Evolutionary conservation across 2,113 vertebrate genomes (phyloP).

Genomic region (Ursus arctos): DNA sequence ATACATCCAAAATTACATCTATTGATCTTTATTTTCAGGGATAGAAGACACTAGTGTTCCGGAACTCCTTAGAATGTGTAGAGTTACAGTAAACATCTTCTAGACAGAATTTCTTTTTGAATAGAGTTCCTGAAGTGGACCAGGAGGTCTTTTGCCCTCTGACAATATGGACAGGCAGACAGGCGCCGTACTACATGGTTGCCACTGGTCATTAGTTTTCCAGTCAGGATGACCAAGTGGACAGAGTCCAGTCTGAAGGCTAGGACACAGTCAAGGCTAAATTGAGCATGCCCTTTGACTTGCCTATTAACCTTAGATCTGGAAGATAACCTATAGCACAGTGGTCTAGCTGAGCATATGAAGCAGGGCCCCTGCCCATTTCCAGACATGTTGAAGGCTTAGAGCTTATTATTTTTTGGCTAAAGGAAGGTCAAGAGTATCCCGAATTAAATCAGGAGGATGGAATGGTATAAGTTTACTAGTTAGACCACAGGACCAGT

Average conservation of each 20-base stretch:
- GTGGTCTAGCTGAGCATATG: neutral
- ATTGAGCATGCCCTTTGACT: constrained; percentile 42
- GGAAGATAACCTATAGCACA: neutral
- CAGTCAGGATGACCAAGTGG: neutral
- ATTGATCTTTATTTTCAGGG: constrained; percentile 76
- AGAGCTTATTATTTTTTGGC: neutral
- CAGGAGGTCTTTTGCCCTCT: neutral
- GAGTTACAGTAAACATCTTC: constrained; percentile 59
- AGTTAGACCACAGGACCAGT: neutral
- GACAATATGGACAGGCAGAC: neutral
- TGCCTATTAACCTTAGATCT: constrained; percentile 54
- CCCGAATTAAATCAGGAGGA: neutral
- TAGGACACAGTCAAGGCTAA: constrained; percentile 44
- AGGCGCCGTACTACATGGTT: constrained; percentile 43
- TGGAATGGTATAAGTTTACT: neutral
- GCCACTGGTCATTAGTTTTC: constrained; percentile 64
- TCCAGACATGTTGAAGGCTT: neutral
- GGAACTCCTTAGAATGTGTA: constrained; percentile 65
- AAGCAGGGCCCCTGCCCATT: neutral
- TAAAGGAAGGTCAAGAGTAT: constrained; percentile 11
- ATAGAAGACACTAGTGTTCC: constrained; percentile 55
- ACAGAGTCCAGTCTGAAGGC: constrained; percentile 29
- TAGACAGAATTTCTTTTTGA: constrained; percentile 37
- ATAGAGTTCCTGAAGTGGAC: constrained; percentile 54
- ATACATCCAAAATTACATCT: constrained; percentile 65